Evolutionary conservation across 2,797 vertebrate species (phyloP).

Genomic region (Anas georgica): DNA sequence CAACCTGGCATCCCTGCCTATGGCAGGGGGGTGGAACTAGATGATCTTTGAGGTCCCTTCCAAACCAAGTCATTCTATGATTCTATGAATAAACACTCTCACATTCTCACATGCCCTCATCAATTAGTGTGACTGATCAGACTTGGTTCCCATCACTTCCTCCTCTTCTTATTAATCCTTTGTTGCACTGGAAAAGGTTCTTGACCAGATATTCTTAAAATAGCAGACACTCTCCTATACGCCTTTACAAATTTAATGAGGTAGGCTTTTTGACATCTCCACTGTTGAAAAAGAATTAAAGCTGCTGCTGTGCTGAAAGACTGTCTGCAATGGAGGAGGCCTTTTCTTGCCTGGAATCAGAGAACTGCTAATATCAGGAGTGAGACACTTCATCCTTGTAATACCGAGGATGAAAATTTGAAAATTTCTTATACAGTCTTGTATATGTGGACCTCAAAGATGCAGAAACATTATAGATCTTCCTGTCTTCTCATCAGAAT

Average conservation of each 20-base stretch:
- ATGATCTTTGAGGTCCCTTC: too few species aligned
- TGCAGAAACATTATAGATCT: neutral
- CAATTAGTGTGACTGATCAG: too few species aligned
- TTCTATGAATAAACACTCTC: too few species aligned
- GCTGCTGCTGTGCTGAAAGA: neutral
- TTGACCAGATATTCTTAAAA: too few species aligned
- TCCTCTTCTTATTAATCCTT: too few species aligned
- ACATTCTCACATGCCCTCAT: too few species aligned
- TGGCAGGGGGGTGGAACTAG: too few species aligned
- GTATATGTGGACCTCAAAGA: neutral
- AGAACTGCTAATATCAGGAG: rapidly evolving
- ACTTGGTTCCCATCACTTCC: too few species aligned
- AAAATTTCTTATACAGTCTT: neutral
- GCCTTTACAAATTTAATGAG: neutral
- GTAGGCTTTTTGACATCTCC: neutral
- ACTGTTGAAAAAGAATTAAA: neutral
- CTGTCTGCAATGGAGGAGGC: neutral
- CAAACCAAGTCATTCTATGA: too few species aligned
- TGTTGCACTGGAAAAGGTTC: too few species aligned
- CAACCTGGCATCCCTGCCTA: too few species aligned
- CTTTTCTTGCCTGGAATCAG: rapidly evolving
- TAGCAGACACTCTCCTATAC: too few species aligned
- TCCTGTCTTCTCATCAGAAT: neutral
- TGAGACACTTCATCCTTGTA: neutral
- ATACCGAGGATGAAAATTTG: neutral